A percentile compares a stretch with the other conserved stretches of the same genome.
phyloP scores from a whole-genome alignment of 2,797 vertebrate species.

The Benthosema pterotum region DNA sequence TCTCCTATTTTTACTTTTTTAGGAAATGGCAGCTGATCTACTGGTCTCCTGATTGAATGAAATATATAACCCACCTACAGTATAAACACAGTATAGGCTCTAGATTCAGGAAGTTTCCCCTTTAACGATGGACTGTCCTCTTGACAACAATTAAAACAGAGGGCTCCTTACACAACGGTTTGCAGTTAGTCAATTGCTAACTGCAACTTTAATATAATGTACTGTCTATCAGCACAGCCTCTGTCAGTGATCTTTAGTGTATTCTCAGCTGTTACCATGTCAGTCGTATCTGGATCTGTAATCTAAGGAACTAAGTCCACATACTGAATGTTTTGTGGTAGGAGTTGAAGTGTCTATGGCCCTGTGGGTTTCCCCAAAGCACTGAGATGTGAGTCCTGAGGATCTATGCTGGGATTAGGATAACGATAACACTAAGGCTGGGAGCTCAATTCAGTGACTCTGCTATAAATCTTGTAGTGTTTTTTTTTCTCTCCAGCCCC shows the following conservation, averaged over 20 bases:
- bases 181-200: too few species aligned
- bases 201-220: too few species aligned
- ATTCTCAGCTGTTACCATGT: background rate
- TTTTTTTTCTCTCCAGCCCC: slow-evolving; percentile 49
- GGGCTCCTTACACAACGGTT: background rate
- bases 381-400: background rate
- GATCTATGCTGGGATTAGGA: background rate
- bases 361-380: background rate
- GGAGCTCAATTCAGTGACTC: slow-evolving; percentile 42
- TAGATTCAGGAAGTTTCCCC: too few species aligned
- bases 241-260: background rate
- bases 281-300: background rate
- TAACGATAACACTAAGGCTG: slow-evolving; percentile 7
- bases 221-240: slow-evolving; percentile 2
- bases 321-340: background rate
- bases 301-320: slow-evolving; percentile 12
- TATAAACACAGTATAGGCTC: too few species aligned
- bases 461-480: slow-evolving; percentile 36
- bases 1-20: too few species aligned
- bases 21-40: too few species aligned
- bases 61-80: too few species aligned
- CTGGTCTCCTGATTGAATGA: too few species aligned
- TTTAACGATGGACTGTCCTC: too few species aligned
- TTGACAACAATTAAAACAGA: background rate
- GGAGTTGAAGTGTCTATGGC: background rate